Conservation (phyloP, 2,888 invertebrate genomes). For the Adelognathus sp. region DNA sequence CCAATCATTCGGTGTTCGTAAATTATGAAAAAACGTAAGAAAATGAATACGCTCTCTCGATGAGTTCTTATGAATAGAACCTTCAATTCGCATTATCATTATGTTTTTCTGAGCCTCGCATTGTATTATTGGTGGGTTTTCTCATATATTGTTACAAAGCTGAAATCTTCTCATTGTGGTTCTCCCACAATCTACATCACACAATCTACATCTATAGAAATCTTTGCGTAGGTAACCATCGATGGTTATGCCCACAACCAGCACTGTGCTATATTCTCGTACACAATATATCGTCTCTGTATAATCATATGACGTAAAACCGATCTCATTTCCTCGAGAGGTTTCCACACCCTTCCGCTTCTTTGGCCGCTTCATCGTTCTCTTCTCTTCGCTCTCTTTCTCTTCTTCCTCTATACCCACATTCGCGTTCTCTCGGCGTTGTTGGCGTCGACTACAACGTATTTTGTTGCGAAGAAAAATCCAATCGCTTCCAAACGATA, state of each 20-base stretch:
- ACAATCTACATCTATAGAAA: background rate
- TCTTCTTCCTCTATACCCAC: too few species aligned
- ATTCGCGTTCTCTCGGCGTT: slow-evolving; percentile 32
- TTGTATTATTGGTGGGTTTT: background rate
- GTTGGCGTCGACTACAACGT: slow-evolving; percentile 48
- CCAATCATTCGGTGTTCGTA: background rate
- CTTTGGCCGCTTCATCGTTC: slow-evolving; percentile 38
- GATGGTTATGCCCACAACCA: background rate
- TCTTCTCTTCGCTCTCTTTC: slow-evolving; percentile 18
- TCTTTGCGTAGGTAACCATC: background rate
- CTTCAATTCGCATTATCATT: background rate
- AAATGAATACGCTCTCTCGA: background rate
- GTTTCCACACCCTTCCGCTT: slow-evolving; percentile 33
- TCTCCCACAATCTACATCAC: too few species aligned
- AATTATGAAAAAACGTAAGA: background rate
- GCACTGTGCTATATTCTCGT: background rate
- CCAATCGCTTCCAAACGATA: slow-evolving; percentile 72
- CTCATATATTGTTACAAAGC: background rate
- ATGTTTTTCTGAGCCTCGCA: too few species aligned
- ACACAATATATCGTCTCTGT: background rate
- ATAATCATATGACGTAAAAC: slow-evolving; percentile 37
- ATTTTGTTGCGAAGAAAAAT: slow-evolving; percentile 67
- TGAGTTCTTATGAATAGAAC: background rate
- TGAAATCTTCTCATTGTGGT: background rate
- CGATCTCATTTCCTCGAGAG: slow-evolving; percentile 50